Evolutionary conservation across 2,797 vertebrate genomes (phyloP).

Genomic region (Syngnathus acus): DNA sequence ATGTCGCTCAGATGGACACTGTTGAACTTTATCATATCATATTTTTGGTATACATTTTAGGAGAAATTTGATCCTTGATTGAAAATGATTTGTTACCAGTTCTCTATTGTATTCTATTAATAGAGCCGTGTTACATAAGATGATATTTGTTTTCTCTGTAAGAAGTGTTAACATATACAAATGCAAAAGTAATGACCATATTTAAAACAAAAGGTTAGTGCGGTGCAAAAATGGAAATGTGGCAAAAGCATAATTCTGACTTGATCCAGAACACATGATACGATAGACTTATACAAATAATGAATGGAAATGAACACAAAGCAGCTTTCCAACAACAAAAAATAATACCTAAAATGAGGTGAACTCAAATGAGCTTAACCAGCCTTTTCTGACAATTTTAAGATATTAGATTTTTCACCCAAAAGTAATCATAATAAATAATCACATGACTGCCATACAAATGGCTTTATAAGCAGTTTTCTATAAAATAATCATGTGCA

Average conservation of each 20-base stretch:
- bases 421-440: too few relatives aligned
- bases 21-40: not conserved
- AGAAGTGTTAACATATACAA: not conserved
- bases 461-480: too few relatives aligned
- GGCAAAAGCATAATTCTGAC: not conserved
- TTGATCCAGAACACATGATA: not conserved
- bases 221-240: not conserved
- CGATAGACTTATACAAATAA: not conserved
- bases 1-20: slow-evolving; percentile 33
- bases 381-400: too few relatives aligned
- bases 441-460: too few relatives aligned
- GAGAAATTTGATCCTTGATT: too few relatives aligned
- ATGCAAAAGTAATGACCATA: not conserved
- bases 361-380: not conserved
- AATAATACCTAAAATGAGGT: not conserved
- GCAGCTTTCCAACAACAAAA: not conserved
- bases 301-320: not conserved
- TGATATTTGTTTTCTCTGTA: not conserved
- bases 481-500: too few relatives aligned
- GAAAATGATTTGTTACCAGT: too few relatives aligned
- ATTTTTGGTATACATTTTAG: too few relatives aligned
- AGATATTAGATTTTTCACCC: too few relatives aligned
- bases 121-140: too few relatives aligned
- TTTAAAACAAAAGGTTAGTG: not conserved
- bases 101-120: too few relatives aligned